Base-by-base conservation (phyloP, 2,888 invertebrate species). In the Temnothorax unifasciatus region DNA sequence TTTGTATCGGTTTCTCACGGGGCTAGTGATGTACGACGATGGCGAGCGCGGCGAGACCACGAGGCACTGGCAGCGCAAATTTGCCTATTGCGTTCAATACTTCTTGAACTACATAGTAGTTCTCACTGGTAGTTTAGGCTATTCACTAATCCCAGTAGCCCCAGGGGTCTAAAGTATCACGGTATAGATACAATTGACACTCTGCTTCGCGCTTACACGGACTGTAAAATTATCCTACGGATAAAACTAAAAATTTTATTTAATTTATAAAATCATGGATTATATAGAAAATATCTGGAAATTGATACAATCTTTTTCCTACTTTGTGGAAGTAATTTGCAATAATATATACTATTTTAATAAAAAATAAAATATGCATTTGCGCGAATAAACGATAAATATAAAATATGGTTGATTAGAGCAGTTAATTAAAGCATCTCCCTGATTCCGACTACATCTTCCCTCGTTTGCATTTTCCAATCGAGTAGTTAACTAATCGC, bases 21-120 rank as follows among this genome's bases (percentile, higher is more conserved):
- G 71, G 77, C 64, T 41, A 50, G 74, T 88, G 89, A 89, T 88
- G 52, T 82, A 90, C 84, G 87, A 77, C 52, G 71, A 69, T 66
- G 85, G 82, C 75, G 69, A 66, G 76, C 59, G 11, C 41, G 61
- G 54, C 25, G 59, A 79, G 61, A 77, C 87, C 89, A 61, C 84
- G 68, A 74, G 25, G 13, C 6, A 6, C 74, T 25, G 38, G 18
- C 79, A 21, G 57, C 68, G 75, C 61, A 59, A 85, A 85, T 82
- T 81, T 87, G 81, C 85, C 52, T 82, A 64, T 50, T 41, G 71
- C 64, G 44, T 61, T 71, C 76, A 21, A 59, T 59, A 57, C 57
- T 64, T 68, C 83, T 83, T 83, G 68, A 83, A 68, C 77, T 77
- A 64, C 44, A 15, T 47, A 38, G n/a, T 41, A 76, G 41, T 77